phyloP scores from a whole-genome alignment of 2,113 vertebrate genomes.

The Dicrurus megarhynchus region DNA sequence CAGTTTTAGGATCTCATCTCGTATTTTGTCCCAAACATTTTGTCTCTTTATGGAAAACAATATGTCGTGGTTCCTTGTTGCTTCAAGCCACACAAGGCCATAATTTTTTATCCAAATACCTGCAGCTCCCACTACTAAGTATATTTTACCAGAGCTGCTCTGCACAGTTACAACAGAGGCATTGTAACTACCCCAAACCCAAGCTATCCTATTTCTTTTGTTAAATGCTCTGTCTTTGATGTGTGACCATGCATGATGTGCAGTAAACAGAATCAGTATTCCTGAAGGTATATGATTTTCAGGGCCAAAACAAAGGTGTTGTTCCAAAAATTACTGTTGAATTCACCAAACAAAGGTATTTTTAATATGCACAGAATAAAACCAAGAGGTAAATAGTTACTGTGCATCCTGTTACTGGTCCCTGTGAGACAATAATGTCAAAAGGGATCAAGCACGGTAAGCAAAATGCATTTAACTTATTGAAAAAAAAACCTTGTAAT shows the following conservation, averaged over 20 bases:
- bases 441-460: neutral
- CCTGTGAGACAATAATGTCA: neutral
- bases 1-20: neutral
- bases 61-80: rapidly evolving
- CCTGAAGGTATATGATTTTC: neutral
- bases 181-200: neutral
- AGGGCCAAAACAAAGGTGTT: neutral
- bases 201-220: neutral
- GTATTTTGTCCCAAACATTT: neutral
- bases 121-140: neutral
- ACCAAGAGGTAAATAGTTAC: neutral
- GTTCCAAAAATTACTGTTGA: neutral
- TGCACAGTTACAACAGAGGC: neutral
- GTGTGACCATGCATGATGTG: neutral
- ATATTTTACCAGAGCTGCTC: neutral
- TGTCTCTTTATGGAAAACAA: neutral
- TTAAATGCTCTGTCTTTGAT: constrained; percentile 30
- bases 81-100: neutral
- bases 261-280: neutral
- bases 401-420: neutral
- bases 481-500: neutral
- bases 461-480: neutral
- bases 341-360: neutral
- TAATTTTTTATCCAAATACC: neutral
- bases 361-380: neutral